Conservation (phyloP, 2,113 vertebrate genomes). For the Sterrhoptilus dennistouni region DNA sequence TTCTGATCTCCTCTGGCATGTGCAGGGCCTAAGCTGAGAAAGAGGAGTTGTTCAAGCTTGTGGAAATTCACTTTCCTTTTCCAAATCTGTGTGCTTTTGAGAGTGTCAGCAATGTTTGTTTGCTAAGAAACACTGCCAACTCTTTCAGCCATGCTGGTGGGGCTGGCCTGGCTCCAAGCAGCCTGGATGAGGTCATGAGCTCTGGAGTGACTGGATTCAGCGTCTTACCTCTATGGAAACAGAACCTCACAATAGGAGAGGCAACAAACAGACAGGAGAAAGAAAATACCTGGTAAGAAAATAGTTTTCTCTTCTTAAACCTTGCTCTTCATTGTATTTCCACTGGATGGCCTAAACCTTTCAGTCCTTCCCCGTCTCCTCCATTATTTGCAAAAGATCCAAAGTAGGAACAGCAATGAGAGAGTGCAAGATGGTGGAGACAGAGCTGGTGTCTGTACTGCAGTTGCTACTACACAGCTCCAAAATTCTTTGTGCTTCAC, state of each 20-base stretch:
- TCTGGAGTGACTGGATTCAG: background rate
- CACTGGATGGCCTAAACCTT: background rate
- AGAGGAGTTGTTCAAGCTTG: background rate
- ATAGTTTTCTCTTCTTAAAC: background rate
- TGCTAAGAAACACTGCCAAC: background rate
- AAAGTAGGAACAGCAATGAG: background rate
- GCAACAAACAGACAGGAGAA: background rate
- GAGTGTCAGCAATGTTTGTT: background rate
- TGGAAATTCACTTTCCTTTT: background rate
- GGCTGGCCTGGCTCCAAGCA: background rate
- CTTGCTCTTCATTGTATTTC: background rate
- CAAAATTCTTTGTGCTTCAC: background rate
- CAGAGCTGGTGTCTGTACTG: background rate
- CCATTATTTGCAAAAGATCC: background rate
- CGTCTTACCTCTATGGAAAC: background rate
- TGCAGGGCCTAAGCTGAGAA: rapidly evolving
- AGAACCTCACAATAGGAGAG: background rate
- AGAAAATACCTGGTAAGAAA: slow-evolving; percentile 18
- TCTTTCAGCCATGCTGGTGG: background rate
- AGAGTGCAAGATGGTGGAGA: rapidly evolving
- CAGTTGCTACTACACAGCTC: rapidly evolving
- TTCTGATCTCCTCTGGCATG: background rate
- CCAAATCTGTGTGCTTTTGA: background rate
- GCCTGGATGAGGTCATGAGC: background rate
- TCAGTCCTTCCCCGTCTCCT: background rate